A percentile compares a stretch with the other conserved stretches of the same genome.
These are phyloP conservation scores for Lepidocyrtoides sp. DNA, from an alignment of 2,888 invertebrate genomes.

Conservation along the genomic window DNA sequence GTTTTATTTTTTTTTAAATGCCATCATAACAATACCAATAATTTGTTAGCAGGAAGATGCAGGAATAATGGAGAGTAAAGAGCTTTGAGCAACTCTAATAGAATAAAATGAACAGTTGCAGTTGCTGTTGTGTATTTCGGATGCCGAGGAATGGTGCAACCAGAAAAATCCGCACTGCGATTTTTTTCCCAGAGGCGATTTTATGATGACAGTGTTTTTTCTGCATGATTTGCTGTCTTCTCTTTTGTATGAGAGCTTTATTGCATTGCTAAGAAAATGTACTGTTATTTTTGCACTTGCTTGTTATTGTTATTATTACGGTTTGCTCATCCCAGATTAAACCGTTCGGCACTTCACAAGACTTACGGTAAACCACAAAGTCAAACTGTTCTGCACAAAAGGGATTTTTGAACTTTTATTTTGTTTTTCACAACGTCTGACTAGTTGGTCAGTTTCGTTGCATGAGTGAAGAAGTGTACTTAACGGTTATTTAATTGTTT, in stretches of 20 bases:
- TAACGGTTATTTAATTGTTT: too few relatives aligned
- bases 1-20: too few relatives aligned
- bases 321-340: not conserved
- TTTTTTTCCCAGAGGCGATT: not conserved
- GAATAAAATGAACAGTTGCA: too few relatives aligned
- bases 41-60: too few relatives aligned
- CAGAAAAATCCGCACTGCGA: not conserved
- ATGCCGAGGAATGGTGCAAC: not conserved
- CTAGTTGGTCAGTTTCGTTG: not conserved
- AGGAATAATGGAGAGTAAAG: too few relatives aligned
- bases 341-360: not conserved
- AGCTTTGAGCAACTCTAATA: too few relatives aligned
- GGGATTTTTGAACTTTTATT: too few relatives aligned
- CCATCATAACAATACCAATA: too few relatives aligned
- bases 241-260: too few relatives aligned
- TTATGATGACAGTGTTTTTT: not conserved
- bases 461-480: too few relatives aligned
- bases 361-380: constrained; percentile 73
- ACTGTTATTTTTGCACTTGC: not conserved
- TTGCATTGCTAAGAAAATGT: too few relatives aligned
- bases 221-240: constrained; percentile 23
- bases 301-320: not conserved
- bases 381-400: constrained; percentile 52
- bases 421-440: not conserved
- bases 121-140: not conserved